Base-by-base conservation (phyloP, 2,113 vertebrate species). In the Cryptomyrus ogoouensis region DNA sequence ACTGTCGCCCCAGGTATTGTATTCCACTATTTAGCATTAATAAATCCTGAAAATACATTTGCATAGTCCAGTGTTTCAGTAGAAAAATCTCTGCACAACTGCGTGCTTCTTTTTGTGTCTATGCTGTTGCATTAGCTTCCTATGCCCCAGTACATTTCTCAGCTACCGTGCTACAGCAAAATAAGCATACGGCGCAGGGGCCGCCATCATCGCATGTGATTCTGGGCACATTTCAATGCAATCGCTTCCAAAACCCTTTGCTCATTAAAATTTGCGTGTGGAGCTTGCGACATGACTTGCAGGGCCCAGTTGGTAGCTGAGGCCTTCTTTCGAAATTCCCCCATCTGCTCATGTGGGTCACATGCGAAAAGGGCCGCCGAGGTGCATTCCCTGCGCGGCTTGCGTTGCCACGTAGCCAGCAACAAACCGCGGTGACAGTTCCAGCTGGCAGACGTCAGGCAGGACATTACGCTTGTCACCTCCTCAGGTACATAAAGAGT, bases 1-100 rank as follows among this genome's bases (percentile, higher is more conserved):
- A 96, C 96, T 0, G 96, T 96, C 0, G 94, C 93, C 24, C 95
- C 96, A 95, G 96, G 95, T 96, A 88, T 12, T n/a, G 56, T 42
- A 80, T 80, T 74, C 74, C 62, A 70, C 62, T 4, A 31, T 70
- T 31, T 70, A 13, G 10, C 62, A 31, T 70, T 12, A 31, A 49
- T 86, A 17, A 86, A 2, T 27, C 21, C 42, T 50, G 17, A 13
- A 24, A 47, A 84, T 46, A n/a, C 19, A 24, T 77, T 77, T 77
- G 74, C 74, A 42, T 80, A 80, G 35, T 39, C 10, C 44, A 50
- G 8, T 86, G 83, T 86, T 17, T 49, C 44, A 49, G n/a, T 47
- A 13, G 47, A 19, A 86, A 27, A 49, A 46, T 85, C 83, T 85
- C 83, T 47, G 10, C 39, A 39, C 8, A 12, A 19, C 21, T 49